A percentile compares a stretch with the other conserved stretches of the same genome.
Conservation (phyloP, 2,113 vertebrate species). For the Trichechus manatus region DNA sequence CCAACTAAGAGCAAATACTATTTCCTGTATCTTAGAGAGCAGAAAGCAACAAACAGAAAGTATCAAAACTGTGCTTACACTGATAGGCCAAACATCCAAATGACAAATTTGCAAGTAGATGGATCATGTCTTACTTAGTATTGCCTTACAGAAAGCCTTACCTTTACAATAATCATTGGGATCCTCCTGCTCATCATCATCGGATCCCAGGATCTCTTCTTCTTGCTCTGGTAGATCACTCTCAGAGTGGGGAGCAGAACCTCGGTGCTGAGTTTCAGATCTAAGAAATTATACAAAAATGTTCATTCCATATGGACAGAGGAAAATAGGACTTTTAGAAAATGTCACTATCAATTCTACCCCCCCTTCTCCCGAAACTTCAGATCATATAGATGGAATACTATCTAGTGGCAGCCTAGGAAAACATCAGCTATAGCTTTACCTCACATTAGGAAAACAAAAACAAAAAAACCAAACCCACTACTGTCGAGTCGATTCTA, state of each 20-base stretch:
- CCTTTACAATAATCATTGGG: constrained; percentile 99
- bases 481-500: too few species aligned
- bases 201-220: constrained; percentile 98
- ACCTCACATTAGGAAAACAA: not conserved
- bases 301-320: not conserved
- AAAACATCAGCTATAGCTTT: not conserved
- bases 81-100: not conserved
- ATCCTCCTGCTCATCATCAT: constrained; percentile 98
- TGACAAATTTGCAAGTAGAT: not conserved
- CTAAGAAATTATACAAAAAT: constrained; percentile 86
- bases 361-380: not conserved
- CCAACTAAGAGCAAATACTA: constrained; percentile 34
- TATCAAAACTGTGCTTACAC: not conserved
- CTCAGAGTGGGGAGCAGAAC: constrained; percentile 91
- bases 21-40: not conserved
- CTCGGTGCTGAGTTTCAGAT: constrained; percentile 93
- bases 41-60: not conserved
- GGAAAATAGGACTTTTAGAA: not conserved
- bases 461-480: too few species aligned
- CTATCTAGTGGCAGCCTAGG: not conserved
- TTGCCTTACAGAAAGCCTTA: constrained; percentile 71
- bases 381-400: not conserved
- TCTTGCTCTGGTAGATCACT: constrained; percentile 95
- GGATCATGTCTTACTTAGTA: not conserved
- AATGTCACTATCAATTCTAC: not conserved